Base-by-base conservation (phyloP, 2,888 invertebrate species). In the Cephus runcator region DNA sequence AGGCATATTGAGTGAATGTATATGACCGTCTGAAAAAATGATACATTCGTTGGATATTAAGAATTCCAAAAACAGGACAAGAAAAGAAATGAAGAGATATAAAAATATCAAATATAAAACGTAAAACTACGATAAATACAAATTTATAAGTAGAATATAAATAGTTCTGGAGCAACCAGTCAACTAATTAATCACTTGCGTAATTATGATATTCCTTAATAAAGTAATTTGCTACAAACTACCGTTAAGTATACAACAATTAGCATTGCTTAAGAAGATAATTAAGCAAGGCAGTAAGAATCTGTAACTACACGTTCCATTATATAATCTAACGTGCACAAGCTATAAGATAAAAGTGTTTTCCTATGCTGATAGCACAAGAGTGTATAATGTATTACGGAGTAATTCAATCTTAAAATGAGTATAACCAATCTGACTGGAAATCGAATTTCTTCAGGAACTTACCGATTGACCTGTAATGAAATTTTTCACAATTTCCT, bases 1-100 rank as follows among this genome's bases (percentile, higher is more conserved):
- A 56, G 95, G 93, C 80, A 96, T 95, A 80, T 96, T 96, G 79
- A 97, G 92, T 23, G 98, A 97, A 89, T 98, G 97, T 87, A 98
- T 94, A 85, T 96, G 95, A 11, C 96, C 96, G 92, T 96, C 96
- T 96, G 92, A 79, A 92, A 92, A 76, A 56, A 69, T 79, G 71
- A 77, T 75, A 23, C 0, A 6, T 23, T 1, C 9, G 23, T 23
- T 56, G 23, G 0, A 56, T 2, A 23, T 9, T 56, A 56, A 23
- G 9, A 56, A 56, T 56, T 56, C 23, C 23, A 56, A 23, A 56
- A 56, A 23, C 56, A 56, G 6, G 9, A 56, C 2, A 23, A 1
- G 0, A 56, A 23, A 56, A 9, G 6, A 23, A 9, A 56, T 1
- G 6, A 23, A 56, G 6, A 56, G 6, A 15, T 6, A 9, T 9